A percentile compares a stretch with the other conserved stretches of the same genome.
phyloP scores from a whole-genome alignment of 1,140 invertebrate genomes.

The Xylocopa sonorina region DNA sequence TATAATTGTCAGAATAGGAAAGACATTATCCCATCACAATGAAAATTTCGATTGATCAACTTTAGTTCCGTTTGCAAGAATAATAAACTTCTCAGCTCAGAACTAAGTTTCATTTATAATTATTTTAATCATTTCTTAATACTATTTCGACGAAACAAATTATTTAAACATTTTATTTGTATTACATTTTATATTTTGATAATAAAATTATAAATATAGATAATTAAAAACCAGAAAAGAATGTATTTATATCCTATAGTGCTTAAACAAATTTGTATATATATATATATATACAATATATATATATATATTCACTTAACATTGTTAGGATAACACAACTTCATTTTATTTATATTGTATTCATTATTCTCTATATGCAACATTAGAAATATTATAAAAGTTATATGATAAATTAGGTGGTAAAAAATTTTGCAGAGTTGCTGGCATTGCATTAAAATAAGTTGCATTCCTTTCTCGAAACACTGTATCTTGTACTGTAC shows the following conservation, averaged over 20 bases:
- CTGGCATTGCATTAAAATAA: constrained; percentile 75
- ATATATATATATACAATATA: constrained; percentile 13
- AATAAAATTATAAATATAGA: constrained; percentile 8
- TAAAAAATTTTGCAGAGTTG: constrained; percentile 74
- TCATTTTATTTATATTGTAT: constrained; percentile 73
- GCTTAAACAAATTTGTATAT: constrained; percentile 8
- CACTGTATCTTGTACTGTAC: constrained; percentile 67
- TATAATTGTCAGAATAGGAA: too few relatives aligned
- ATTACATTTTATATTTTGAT: not conserved
- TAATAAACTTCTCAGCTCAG: not conserved
- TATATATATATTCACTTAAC: constrained; percentile 21
- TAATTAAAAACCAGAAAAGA: not conserved
- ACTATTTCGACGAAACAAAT: not conserved
- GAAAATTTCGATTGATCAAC: too few relatives aligned
- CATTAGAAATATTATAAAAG: constrained; percentile 78
- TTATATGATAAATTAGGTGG: constrained; percentile 78
- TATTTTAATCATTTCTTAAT: constrained; percentile 12
- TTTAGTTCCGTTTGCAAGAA: too few relatives aligned
- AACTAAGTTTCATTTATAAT: not conserved
- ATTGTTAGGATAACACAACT: constrained; percentile 16
- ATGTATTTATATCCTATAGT: constrained; percentile 1
- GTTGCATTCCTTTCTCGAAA: constrained; percentile 74
- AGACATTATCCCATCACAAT: too few relatives aligned
- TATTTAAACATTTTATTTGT: constrained; percentile 6
- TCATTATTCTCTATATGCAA: constrained; percentile 72